Evolutionary conservation across 2,113 vertebrate species (phyloP), one percentile per base, ranked within the genome.

Genomic region (Athene noctua): DNA sequence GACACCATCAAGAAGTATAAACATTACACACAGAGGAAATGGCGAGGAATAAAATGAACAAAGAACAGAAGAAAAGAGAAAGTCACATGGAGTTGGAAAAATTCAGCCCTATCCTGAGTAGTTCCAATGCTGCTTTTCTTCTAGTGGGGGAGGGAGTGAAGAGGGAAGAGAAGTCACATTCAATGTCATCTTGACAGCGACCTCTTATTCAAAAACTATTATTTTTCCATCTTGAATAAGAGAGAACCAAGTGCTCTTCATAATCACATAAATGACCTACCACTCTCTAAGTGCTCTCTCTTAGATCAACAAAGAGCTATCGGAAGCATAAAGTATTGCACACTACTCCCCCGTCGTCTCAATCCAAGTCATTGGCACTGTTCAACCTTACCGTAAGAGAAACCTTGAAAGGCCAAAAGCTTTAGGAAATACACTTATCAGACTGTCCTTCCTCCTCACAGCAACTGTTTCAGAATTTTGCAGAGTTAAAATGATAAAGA

Each of bases 241-340:
- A 97, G 94, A 97, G 96, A 97, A 97, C 65, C 81, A 96, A 97
- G 97, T 96, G 96, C 97, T 98, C 97, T 97, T 97, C 97, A 96
- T 96, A 97, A 98, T 97, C 96, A 96, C 89, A 96, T 95, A 96
- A 97, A 97, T 97, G 97, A 96, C 96, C 94, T 94, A 95, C 91
- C 89, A 94, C 95, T 96, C 94, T 92, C 93, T 95, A 97, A 98
- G 96, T 96, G 95, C 86, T 97, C 94, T 97, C 93, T 96, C 95
- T 95, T 97, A 97, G 94, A 97, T 97, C 96, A 97, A 98, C 96
- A 97, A 97, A 98, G 96, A 97, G 94, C 95, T 94, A 94, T 95
- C 94, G 89, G 94, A 95, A 97, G 92, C 94, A 94, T 92, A 97
- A 97, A 96, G 83, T 84, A 92, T 92, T 79, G 84, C 79, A 92